These are phyloP conservation scores for Pemphredon lugubris DNA, from an alignment of 2,888 invertebrate species.

Conservation along the genomic window DNA sequence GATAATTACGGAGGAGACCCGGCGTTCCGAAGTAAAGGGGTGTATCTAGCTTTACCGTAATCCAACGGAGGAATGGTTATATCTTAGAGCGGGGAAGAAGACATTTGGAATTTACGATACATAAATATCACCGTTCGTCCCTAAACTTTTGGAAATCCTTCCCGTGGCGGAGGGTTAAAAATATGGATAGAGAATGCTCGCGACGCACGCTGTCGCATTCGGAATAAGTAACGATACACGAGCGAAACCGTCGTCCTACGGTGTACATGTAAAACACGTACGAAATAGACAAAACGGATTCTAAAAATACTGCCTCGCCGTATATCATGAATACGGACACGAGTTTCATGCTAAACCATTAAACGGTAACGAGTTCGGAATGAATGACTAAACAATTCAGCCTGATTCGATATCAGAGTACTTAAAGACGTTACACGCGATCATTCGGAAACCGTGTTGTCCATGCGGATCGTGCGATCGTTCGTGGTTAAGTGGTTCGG, in stretches of 20 bases:
- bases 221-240: constrained; percentile 33
- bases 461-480: too few species aligned
- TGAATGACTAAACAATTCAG: too few species aligned
- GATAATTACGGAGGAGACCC: constrained; percentile 62
- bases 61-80: constrained; percentile 43
- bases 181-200: constrained; percentile 26
- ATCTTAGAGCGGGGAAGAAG: constrained; percentile 63
- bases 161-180: constrained; percentile 51
- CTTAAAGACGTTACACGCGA: too few species aligned
- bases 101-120: constrained; percentile 70
- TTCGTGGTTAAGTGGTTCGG: too few species aligned
- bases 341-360: too few species aligned
- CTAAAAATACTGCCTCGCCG: constrained; percentile 46
- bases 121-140: constrained; percentile 74
- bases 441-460: too few species aligned
- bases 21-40: constrained; percentile 60
- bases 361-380: too few species aligned
- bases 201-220: constrained; percentile 19
- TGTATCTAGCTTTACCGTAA: constrained; percentile 34
- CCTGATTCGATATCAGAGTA: too few species aligned
- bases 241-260: constrained; percentile 8
- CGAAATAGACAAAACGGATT: constrained; percentile 45
- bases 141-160: constrained; percentile 73
- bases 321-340: too few species aligned
- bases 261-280: constrained; percentile 26